Evolutionary conservation across 2,113 vertebrate species (phyloP).

Genomic region (Peromyscus maniculatus): DNA sequence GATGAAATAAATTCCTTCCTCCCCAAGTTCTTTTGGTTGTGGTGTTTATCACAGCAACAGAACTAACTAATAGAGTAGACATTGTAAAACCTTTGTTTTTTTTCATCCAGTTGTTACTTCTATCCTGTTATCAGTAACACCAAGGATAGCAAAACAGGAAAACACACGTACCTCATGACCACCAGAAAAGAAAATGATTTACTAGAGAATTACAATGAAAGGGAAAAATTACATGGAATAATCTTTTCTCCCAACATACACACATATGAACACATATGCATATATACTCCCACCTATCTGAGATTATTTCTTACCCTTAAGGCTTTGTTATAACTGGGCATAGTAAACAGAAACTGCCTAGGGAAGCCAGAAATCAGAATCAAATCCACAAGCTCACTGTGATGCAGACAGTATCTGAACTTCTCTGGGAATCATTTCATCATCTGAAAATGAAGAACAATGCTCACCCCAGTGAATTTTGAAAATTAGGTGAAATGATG

Average conservation of each 20-base stretch:
- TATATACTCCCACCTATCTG: background rate
- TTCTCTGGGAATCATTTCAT: conserved; percentile 5
- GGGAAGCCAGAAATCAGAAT: background rate
- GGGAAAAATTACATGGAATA: background rate
- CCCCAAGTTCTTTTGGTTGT: too few species aligned
- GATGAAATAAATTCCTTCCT: too few species aligned
- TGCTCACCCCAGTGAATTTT: background rate
- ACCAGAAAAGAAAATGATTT: background rate
- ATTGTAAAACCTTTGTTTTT: background rate
- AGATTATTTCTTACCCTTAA: background rate
- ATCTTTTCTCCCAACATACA: background rate
- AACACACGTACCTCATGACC: background rate
- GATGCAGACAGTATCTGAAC: background rate
- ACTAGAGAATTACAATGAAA: background rate
- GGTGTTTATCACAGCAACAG: background rate
- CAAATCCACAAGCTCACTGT: background rate
- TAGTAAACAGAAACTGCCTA: background rate
- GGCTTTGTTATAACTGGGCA: background rate
- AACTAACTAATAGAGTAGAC: background rate
- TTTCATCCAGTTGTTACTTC: background rate
- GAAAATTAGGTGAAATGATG: background rate
- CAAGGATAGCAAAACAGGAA: background rate
- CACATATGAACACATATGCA: too few species aligned
- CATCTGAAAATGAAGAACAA: conserved; percentile 12
- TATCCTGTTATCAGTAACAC: background rate